A percentile compares a stretch with the other conserved stretches of the same genome.
Evolutionary conservation across 2,797 vertebrate genomes (phyloP).

Genomic region (Girardinus metallicus): DNA sequence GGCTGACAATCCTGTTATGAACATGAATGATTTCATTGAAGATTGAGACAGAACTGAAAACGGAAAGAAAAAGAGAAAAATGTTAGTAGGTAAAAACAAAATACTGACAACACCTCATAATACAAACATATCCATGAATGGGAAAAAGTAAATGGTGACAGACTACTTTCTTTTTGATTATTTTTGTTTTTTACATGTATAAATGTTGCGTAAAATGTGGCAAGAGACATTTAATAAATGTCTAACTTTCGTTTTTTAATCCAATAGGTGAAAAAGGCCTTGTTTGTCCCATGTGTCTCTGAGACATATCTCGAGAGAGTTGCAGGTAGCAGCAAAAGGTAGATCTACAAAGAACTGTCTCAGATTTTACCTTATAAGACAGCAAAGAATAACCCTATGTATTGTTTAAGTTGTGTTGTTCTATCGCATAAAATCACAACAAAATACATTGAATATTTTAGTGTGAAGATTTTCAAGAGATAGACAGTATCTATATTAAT

Average conservation of each 20-base stretch:
- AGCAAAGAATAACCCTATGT: not conserved
- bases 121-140: not conserved
- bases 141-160: not conserved
- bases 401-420: not conserved
- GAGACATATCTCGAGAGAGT: not conserved
- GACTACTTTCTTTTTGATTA: not conserved
- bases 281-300: too few species aligned
- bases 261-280: not conserved
- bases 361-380: not conserved
- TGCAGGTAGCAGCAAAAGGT: not conserved
- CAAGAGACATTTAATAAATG: not conserved
- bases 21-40: not conserved
- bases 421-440: too few species aligned
- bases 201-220: too few species aligned
- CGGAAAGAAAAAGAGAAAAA: not conserved
- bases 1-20: conserved; percentile 21
- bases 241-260: not conserved
- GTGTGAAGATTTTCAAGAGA: too few species aligned
- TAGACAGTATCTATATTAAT: too few species aligned
- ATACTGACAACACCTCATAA: not conserved
- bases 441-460: too few species aligned
- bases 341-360: not conserved
- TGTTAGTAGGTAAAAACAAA: conserved; percentile 12
- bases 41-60: conserved; percentile 1
- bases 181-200: not conserved